Conservation (phyloP, 2,113 vertebrate genomes). For the Cebidichthys violaceus region DNA sequence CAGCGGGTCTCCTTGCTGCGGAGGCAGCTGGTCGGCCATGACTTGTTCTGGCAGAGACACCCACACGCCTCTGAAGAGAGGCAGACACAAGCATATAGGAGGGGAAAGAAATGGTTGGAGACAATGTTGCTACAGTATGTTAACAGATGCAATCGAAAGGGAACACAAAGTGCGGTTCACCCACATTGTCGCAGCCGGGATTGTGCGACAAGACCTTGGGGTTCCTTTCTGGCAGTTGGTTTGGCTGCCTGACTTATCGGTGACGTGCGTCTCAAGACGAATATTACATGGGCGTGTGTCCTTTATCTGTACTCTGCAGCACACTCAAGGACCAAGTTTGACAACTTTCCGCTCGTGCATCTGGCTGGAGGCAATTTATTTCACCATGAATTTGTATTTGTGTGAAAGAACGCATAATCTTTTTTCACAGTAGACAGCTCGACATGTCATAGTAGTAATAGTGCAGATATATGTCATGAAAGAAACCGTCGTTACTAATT, state of each 20-base stretch:
- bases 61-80: constrained; percentile 30
- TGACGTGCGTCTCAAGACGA: constrained; percentile 20
- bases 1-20: constrained; percentile 35
- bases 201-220: background rate
- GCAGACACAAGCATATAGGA: background rate
- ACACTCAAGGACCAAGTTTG: constrained; percentile 1
- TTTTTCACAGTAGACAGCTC: background rate
- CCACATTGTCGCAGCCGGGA: constrained; percentile 24
- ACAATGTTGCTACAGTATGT: background rate
- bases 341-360: background rate
- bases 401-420: background rate
- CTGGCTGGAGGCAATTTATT: background rate
- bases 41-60: constrained; percentile 35
- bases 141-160: background rate
- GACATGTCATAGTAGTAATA: background rate
- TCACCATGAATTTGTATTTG: too few species aligned
- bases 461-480: too few species aligned
- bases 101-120: accelerated
- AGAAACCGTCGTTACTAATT: background rate
- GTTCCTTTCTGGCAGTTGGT: constrained; percentile 29
- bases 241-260: constrained; percentile 59
- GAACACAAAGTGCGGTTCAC: background rate
- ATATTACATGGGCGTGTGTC: constrained; percentile 28
- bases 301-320: constrained; percentile 68
- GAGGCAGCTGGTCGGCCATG: constrained; percentile 54